phyloP scores from a whole-genome alignment of 2,113 vertebrate species.

The Marcusenius ussheri region DNA sequence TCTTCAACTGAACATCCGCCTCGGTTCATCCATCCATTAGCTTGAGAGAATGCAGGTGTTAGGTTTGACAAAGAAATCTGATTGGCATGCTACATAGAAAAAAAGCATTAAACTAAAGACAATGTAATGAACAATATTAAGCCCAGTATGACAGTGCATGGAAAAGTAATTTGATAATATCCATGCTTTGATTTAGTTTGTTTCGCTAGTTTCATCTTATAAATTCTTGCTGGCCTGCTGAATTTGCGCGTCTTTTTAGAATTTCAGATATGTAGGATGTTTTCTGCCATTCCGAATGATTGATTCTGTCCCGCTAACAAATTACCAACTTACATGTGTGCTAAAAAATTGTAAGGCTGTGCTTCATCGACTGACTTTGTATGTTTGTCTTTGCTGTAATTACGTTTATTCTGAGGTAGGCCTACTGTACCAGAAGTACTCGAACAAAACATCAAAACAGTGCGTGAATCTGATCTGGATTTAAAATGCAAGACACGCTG shows the following conservation, averaged over 20 bases:
- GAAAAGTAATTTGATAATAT: neutral
- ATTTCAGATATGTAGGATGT: neutral
- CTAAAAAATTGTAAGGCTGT: neutral
- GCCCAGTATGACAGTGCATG: neutral
- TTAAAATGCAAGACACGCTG: neutral
- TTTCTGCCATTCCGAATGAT: neutral
- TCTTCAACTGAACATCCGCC: neutral
- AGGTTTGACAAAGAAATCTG: neutral
- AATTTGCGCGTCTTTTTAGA: neutral
- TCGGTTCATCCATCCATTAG: neutral
- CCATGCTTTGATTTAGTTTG: neutral
- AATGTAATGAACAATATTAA: neutral
- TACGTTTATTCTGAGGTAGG: neutral
- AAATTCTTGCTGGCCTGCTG: neutral
- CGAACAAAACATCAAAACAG: neutral
- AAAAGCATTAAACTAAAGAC: neutral
- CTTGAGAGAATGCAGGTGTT: neutral
- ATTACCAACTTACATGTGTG: neutral
- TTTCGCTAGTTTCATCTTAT: neutral
- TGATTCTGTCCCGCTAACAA: neutral
- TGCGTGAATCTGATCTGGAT: neutral
- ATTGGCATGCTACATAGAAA: neutral
- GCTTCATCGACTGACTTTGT: neutral
- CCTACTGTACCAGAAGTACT: neutral
- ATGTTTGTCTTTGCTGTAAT: neutral